Conservation (phyloP, 2,888 invertebrate species). For the Acanthosepion pharaonis region DNA sequence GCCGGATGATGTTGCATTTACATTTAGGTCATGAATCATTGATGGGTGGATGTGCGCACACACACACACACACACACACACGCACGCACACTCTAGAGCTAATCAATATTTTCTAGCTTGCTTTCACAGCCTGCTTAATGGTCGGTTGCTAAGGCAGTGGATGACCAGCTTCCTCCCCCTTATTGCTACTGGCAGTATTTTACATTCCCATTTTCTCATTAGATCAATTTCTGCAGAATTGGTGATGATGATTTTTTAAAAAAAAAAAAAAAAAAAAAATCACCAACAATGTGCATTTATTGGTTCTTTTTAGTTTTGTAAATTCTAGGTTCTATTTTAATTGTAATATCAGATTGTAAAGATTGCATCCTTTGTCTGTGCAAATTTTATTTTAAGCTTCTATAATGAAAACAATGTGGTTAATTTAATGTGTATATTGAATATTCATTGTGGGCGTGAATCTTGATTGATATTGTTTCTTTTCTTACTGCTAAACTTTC, state of each 20-base stretch:
- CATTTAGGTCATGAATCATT: conserved; percentile 33
- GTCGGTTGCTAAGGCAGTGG: not conserved
- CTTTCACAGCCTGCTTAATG: conserved; percentile 21
- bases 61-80: not conserved
- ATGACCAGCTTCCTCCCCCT: not conserved
- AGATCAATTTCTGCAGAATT: not conserved
- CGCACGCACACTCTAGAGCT: not conserved
- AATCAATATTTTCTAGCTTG: conserved; percentile 21
- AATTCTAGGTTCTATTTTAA: not conserved
- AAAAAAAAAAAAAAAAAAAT: not conserved
- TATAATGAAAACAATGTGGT: too few species aligned
- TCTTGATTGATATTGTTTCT: too few species aligned
- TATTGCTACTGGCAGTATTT: not conserved
- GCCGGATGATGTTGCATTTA: not conserved
- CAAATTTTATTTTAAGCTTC: too few species aligned
- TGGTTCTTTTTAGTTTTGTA: not conserved
- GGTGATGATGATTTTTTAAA: not conserved
- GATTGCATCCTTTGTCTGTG: too few species aligned
- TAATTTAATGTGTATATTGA: too few species aligned
- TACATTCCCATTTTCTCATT: not conserved
- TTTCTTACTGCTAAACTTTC: too few species aligned
- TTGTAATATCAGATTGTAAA: too few species aligned
- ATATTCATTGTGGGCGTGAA: too few species aligned
- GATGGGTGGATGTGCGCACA: not conserved
- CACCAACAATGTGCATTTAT: not conserved